Conservation (phyloP, 30 jellyfish, hydroid and myxozoan genomes). For the Cassiopea andromeda region DNA sequence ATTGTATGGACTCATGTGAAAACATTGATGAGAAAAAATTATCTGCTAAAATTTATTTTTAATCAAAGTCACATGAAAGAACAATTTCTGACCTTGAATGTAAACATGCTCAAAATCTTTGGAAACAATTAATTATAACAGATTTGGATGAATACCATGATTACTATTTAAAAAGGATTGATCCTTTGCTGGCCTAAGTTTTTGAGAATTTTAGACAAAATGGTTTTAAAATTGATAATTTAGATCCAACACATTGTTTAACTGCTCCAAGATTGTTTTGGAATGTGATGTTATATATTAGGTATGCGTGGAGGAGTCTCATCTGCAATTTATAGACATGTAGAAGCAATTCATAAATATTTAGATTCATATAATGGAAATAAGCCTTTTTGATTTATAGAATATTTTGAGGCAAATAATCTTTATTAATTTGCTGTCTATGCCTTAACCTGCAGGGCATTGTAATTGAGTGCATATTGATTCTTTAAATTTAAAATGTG, state of each 20-base stretch:
- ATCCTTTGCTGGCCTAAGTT: neutral
- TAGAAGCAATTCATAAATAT: no score
- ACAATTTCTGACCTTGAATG: neutral
- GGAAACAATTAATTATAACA: neutral
- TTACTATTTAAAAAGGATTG: conserved; percentile 10
- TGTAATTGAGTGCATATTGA: no score
- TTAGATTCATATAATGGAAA: no score
- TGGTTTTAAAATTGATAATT: neutral
- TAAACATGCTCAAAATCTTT: conserved; percentile 26
- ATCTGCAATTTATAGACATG: no score
- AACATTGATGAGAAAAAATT: neutral
- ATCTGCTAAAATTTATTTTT: conserved; percentile 13
- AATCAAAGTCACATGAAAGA: neutral
- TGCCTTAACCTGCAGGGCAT: no score
- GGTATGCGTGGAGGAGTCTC: no score
- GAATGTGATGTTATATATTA: neutral
- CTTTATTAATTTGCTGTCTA: no score
- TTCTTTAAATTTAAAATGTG: no score
- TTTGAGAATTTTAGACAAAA: conserved; percentile 14
- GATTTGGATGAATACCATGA: conserved; percentile 36
- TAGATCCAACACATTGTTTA: conserved; percentile 20
- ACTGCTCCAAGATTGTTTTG: conserved; percentile 31
- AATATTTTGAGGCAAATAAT: no score
- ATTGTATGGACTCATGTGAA: conserved; percentile 7
- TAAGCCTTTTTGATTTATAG: no score